Evolutionary conservation across 37 sponge, comb jelly and placozoan genomes (phyloP), one percentile per base, ranked within the genome.

Genomic region (Ephydatia muelleri): DNA sequence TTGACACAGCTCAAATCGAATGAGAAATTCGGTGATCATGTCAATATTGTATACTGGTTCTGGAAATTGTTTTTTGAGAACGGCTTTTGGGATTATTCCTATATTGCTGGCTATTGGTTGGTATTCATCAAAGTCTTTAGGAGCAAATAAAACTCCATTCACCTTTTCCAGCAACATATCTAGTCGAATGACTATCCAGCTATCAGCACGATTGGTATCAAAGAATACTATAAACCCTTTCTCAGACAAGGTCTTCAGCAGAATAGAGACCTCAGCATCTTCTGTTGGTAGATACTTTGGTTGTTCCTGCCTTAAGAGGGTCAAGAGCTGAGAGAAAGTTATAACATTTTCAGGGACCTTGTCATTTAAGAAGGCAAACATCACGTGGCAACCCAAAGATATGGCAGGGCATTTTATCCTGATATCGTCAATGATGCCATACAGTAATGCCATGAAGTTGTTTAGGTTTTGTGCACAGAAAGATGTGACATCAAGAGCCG

Each of bases 111-210:
- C 57, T 21, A 78, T 30, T 2, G 48, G 30, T 2, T 27, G 79
- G 31, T 78, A 29, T n/a, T 78, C 65, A 16, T 78, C 26, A 5
- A 78, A 78, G 4, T 78, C 26, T 6, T 29, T 33, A 27, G 79
- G 79, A 64, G 79, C 79, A 49, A 78, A 78, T 13, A 78, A 9
- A 14, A 33, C 34, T 30, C 72, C 72, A 72, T 72, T 72, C 29
- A 72, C 72, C 29, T 72, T 33, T 3, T 33, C 28, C 30, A 78
- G 64, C 30, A 78, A 33, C 26, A 49, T 65, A 6, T 40, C 79
- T 48, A 21, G 26, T 13, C 57, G 23, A 27, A 78, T 12, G 30
- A 78, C 27, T 26, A 78, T 65, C 79, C 79, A 78, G 65, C 79
- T 78, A 31, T 57, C 35, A n/a, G 12, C 65, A 1, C 30, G 16